Percentiles rank a stretch among this genome's conserved stretches.
Conservation (phyloP, 2,888 invertebrate species). For the Synergus japonicus region DNA sequence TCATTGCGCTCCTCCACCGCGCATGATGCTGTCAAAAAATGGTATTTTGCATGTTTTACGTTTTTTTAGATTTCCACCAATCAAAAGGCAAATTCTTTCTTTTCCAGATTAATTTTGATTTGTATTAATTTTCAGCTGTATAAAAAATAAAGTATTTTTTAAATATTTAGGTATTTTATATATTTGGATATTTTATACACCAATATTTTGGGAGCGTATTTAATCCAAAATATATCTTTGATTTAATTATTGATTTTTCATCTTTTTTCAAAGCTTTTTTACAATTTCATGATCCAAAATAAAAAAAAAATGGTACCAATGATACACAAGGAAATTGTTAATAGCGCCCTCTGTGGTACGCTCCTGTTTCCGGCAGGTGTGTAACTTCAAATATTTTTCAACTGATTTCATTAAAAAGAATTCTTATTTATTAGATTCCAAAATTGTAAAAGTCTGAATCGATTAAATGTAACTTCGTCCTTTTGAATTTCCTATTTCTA, state of each 20-base stretch:
- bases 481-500: neutral
- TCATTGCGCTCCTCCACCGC: constrained; percentile 52
- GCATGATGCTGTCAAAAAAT: constrained; percentile 43
- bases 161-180: too few species aligned
- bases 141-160: too few species aligned
- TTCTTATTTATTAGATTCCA: neutral
- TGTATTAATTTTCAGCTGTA: too few species aligned
- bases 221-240: too few species aligned
- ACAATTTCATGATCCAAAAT: neutral
- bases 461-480: neutral
- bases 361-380: neutral
- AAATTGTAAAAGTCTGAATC: neutral
- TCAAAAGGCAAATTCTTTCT: too few species aligned
- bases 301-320: neutral
- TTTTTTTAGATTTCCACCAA: neutral
- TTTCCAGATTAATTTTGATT: too few species aligned
- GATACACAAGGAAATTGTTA: neutral
- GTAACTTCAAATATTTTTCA: neutral
- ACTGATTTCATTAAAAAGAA: neutral
- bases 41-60: neutral
- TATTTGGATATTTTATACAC: neutral
- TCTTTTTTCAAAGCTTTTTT: neutral
- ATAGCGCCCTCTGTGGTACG: neutral
- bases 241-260: neutral
- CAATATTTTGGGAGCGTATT: neutral